Conservation (phyloP, 2,888 invertebrate species). For the Microctonus brassicae region DNA sequence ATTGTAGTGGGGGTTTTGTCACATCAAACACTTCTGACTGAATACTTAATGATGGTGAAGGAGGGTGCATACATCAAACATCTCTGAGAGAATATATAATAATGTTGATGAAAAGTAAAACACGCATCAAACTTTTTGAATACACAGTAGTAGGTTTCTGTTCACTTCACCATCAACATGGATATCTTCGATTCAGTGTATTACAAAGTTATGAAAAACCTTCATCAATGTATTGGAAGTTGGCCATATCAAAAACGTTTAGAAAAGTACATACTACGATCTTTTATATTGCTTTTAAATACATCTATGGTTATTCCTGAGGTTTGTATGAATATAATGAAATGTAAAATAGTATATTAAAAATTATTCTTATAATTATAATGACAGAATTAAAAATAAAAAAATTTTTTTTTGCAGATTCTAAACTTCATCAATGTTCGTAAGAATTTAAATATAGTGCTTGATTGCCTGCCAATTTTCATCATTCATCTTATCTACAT, state of each 20-base stretch:
- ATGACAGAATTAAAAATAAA: too few species aligned
- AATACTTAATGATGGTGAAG: too few species aligned
- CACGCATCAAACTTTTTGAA: too few species aligned
- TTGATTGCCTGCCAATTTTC: slow-evolving; percentile 12
- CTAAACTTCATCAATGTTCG: slow-evolving; percentile 1
- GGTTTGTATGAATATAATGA: background rate
- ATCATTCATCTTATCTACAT: background rate
- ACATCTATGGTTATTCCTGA: background rate
- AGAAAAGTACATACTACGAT: background rate
- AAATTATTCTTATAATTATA: too few species aligned
- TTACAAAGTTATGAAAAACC: background rate
- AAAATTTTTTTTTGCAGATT: background rate
- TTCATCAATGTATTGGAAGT: background rate
- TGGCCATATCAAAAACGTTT: background rate
- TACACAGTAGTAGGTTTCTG: background rate
- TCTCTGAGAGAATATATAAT: too few species aligned
- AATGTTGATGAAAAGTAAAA: too few species aligned
- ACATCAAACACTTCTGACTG: too few species aligned
- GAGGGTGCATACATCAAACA: too few species aligned
- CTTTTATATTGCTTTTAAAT: background rate
- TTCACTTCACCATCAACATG: background rate
- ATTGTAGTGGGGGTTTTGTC: too few species aligned
- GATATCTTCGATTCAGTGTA: background rate
- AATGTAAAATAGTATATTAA: background rate
- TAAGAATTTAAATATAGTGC: slow-evolving; percentile 3